Evolutionary conservation across 53 echinoderm and acorn worm genomes (phyloP).

Genomic region (Antedon mediterranea): DNA sequence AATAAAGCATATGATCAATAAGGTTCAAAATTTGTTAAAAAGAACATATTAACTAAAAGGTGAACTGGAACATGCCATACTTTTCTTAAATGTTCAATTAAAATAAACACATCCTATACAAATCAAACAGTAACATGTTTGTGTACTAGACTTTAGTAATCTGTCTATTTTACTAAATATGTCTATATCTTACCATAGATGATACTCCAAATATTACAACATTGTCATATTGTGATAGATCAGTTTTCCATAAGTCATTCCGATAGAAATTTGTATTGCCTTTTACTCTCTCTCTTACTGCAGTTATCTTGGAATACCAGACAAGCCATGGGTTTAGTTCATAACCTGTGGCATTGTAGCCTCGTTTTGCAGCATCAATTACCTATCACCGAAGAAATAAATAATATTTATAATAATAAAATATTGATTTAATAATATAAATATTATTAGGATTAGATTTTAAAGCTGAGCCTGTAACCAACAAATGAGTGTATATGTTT

Average conservation of each 20-base stretch:
- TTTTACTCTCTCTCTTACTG: conserved; percentile 37
- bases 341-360: conserved; percentile 46
- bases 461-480: too few relatives aligned
- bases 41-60: too few relatives aligned
- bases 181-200: conserved; percentile 87
- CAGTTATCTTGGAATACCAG: conserved; percentile 64
- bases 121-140: too few relatives aligned
- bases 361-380: conserved; percentile 55
- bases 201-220: conserved; percentile 82
- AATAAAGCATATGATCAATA: too few relatives aligned
- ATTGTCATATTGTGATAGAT: conserved; percentile 39
- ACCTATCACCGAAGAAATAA: conserved; percentile 28
- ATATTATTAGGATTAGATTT: too few relatives aligned
- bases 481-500: too few relatives aligned
- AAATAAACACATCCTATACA: too few relatives aligned
- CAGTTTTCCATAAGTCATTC: conserved; percentile 62
- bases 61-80: too few relatives aligned
- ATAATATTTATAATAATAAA: neutral
- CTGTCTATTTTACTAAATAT: too few relatives aligned
- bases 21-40: too few relatives aligned
- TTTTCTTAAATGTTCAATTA: too few relatives aligned
- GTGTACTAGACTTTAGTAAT: too few relatives aligned
- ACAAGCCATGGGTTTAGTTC: conserved; percentile 89
- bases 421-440: neutral
- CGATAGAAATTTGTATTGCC: conserved; percentile 30